phyloP scores from a whole-genome alignment of 1,140 invertebrate species.

The Pararge aegeria region DNA sequence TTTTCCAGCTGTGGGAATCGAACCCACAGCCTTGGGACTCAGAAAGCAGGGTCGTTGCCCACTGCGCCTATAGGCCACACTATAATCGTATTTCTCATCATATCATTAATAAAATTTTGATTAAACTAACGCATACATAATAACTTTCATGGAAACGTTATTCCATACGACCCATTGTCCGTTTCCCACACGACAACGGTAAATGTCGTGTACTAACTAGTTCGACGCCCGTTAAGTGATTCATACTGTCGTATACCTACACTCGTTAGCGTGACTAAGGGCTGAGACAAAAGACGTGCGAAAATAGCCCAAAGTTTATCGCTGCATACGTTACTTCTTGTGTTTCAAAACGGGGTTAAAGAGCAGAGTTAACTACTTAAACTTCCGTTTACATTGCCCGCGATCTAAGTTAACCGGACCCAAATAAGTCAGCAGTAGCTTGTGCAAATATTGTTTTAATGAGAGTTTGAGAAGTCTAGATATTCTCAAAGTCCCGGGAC shows the following conservation, averaged over 20 bases:
- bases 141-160: slow-evolving; percentile 6
- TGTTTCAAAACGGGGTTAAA: background rate
- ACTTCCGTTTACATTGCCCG: no score
- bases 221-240: slow-evolving; percentile 20
- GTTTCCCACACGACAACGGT: slow-evolving; percentile 16
- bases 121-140: background rate
- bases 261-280: slow-evolving; percentile 5
- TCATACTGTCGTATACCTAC: slow-evolving; percentile 3
- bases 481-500: no score
- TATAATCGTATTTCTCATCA: no score
- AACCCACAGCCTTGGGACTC: no score
- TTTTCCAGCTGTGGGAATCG: no score
- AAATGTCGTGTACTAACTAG: slow-evolving; percentile 10
- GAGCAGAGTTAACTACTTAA: background rate
- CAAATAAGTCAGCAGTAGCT: no score
- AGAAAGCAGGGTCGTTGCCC: no score
- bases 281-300: slow-evolving; percentile 13
- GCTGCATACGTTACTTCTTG: background rate
- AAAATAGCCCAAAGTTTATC: slow-evolving; percentile 12
- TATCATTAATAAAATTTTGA: no score
- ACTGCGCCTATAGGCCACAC: no score
- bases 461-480: no score
- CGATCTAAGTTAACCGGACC: no score
- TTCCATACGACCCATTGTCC: slow-evolving; percentile 12
- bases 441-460: no score